Evolutionary conservation across 1,140 invertebrate genomes (phyloP).

Genomic region (Linepithema humile): DNA sequence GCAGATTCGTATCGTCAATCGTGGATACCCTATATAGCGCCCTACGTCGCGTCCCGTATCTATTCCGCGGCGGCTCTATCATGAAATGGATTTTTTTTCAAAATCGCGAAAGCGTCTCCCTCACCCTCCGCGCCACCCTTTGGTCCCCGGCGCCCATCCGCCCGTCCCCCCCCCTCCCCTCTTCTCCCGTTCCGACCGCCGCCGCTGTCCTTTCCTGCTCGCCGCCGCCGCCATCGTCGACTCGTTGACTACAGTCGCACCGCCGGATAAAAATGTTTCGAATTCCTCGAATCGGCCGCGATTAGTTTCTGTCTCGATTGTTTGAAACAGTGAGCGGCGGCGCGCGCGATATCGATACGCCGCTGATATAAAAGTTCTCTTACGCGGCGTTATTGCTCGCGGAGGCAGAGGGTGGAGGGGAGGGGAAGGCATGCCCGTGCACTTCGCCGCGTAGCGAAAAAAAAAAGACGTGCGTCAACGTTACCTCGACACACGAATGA

Average conservation of each 20-base stretch:
- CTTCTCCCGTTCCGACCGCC: background rate
- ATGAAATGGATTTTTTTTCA: conserved; percentile 73
- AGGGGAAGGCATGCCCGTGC: background rate
- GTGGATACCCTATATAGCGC: conserved; percentile 68
- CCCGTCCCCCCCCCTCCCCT: background rate
- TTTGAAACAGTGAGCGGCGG: conserved; percentile 52
- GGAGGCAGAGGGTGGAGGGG: background rate
- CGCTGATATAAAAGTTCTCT: conserved; percentile 16
- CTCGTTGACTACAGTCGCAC: conserved; percentile 37
- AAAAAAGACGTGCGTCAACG: background rate
- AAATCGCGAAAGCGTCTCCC: conserved; percentile 67
- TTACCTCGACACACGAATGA: background rate
- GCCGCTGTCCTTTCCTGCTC: conserved; percentile 29
- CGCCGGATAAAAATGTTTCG: conserved; percentile 67
- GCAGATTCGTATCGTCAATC: conserved; percentile 74
- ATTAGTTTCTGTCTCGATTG: conserved; percentile 73
- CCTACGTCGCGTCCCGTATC: conserved; percentile 68
- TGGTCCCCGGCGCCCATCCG: background rate
- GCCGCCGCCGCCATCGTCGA: conserved; percentile 8
- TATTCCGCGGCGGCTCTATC: conserved; percentile 74
- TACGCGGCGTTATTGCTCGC: conserved; percentile 39
- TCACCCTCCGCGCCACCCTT: conserved; percentile 24
- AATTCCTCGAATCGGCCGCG: conserved; percentile 70
- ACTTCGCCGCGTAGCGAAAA: background rate
- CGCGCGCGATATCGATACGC: conserved; percentile 46